Conservation (phyloP, 2,888 invertebrate genomes). For the Harpalus rubripes region DNA sequence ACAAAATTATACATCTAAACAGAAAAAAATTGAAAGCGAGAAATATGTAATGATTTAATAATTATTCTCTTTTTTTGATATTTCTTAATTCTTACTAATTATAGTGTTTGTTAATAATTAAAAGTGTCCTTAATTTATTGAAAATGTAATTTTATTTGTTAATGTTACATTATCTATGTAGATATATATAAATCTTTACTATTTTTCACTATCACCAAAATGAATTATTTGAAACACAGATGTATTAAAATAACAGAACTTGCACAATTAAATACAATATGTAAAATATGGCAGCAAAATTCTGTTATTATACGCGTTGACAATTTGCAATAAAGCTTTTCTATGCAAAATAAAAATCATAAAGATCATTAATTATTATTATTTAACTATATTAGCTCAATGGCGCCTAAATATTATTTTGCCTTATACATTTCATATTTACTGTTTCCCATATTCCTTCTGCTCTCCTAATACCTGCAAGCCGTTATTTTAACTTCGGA, state of each 20-base stretch:
- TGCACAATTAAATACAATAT: constrained; percentile 51
- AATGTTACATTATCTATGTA: no score
- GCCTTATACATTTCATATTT: no score
- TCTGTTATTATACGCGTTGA: constrained; percentile 62
- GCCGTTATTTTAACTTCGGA: no score
- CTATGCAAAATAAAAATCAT: constrained; percentile 47
- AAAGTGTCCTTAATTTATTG: constrained; percentile 40
- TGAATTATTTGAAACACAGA: constrained; percentile 52
- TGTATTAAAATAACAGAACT: constrained; percentile 46
- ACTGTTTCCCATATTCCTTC: no score
- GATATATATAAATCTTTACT: constrained; percentile 24
- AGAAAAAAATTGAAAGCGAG: constrained; percentile 4
- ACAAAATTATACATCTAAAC: constrained; percentile 55
- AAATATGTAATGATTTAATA: constrained; percentile 33
- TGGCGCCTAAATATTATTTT: no score
- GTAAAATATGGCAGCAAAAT: constrained; percentile 52
- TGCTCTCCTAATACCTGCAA: no score
- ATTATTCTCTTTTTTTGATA: not conserved
- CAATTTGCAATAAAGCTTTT: constrained; percentile 67
- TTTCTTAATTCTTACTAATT: not conserved
- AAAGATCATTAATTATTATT: not conserved
- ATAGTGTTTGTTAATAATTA: constrained; percentile 21
- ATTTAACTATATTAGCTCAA: not conserved
- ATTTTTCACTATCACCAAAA: constrained; percentile 42
- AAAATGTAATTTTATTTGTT: constrained; percentile 10